These are phyloP conservation scores for Apolygus lucorum DNA, from an alignment of 1,140 invertebrate genomes.

Conservation along the genomic window DNA sequence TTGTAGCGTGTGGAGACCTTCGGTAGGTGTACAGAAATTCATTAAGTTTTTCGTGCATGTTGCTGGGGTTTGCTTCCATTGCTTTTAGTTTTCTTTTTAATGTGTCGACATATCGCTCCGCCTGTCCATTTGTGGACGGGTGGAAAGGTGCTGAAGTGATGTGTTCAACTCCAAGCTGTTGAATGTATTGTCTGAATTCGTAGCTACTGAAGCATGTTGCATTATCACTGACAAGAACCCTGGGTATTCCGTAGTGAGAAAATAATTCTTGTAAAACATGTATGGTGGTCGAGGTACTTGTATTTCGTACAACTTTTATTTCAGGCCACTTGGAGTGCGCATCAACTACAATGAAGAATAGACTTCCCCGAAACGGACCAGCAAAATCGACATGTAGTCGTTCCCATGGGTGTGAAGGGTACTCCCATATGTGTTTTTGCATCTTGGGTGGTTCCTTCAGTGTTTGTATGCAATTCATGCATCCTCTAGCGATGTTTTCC, in stretches of 20 bases:
- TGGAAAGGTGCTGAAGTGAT: not conserved
- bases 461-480: not conserved
- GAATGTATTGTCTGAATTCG: not conserved
- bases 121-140: too few species aligned
- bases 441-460: not conserved
- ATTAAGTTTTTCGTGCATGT: not conserved
- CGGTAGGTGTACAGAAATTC: not conserved
- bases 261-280: not conserved
- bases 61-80: not conserved
- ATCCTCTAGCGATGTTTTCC: not conserved
- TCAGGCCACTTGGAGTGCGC: not conserved
- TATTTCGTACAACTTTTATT: not conserved
- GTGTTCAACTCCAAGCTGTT: not conserved
- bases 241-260: not conserved
- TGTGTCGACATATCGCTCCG: not conserved
- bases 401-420: not conserved
- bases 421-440: not conserved
- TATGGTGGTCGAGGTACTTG: not conserved
- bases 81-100: not conserved
- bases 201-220: not conserved
- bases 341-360: not conserved
- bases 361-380: not conserved
- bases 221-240: not conserved
- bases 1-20: not conserved
- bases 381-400: not conserved